Evolutionary conservation across 2,888 invertebrate genomes (phyloP), one percentile per base, ranked within the genome.

Genomic region (Nematopogon swammerdamellus): DNA sequence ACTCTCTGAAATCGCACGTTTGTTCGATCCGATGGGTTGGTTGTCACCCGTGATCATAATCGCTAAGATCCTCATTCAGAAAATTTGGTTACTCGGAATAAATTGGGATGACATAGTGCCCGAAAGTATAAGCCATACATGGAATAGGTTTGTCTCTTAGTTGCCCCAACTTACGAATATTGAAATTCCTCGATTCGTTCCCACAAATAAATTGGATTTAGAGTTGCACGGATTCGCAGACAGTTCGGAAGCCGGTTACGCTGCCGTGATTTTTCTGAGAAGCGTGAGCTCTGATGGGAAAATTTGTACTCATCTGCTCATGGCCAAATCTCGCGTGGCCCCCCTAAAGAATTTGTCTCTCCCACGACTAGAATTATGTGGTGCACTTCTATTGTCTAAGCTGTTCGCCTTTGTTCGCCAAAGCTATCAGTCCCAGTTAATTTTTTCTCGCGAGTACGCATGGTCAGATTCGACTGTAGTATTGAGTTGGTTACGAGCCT

Each of bases 21-120:
- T 55, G 1, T 54, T 53, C 30, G 53, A 54, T 20, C 52, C 55
- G 10, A 44, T 52, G 25, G 51, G 51, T 6, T 54, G 48, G n/a
- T 25, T 56, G 29, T 30, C 53, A 3, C 53, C 54, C 3, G 47
- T 50, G 14, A 45, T 47, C 1, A 48, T 54, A 29, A 2, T 14
- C n/a, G 14, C 8, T 3, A 14, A 14, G 3, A 36, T 36, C 3
- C 36, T 36, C 8, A 36, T 6, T 8, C 11, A 14, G 14, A 8
- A 36, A 25, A 36, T 36, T 36, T 36, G 11, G 14, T 14, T 36
- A 3, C 36, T 36, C 3, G 36, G 36, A 36, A 36, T 36, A 36
- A 14, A 14, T 6, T 36, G 36, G 36, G 36, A 36, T 36, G 36
- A 36, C 14, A 14, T 8, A 36, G 36, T 36, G 3, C 36, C 36